A percentile compares a stretch with the other conserved stretches of the same genome.
phyloP scores from a whole-genome alignment of 2,797 vertebrate genomes.

The Hapalemur alaotrensis region DNA sequence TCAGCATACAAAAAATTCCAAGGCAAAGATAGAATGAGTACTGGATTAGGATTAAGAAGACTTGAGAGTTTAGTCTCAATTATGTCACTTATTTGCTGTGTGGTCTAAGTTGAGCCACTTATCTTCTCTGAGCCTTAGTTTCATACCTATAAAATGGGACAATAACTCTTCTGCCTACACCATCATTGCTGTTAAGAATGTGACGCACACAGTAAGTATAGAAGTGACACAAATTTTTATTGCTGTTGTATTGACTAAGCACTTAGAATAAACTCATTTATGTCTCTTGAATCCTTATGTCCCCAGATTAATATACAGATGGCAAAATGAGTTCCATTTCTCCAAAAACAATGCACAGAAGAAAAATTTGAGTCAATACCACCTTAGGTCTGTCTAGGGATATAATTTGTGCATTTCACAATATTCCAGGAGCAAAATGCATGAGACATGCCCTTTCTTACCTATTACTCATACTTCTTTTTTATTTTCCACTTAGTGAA shows the following conservation, averaged over 20 bases:
- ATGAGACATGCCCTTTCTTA: not conserved
- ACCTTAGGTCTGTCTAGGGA: not conserved
- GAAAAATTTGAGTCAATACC: not conserved
- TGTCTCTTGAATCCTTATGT: not conserved
- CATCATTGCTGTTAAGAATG: not conserved
- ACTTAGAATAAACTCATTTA: conserved; percentile 18
- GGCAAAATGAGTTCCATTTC: not conserved
- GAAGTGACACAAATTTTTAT: not conserved
- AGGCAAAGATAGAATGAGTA: not conserved
- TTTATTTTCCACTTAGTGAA: not conserved
- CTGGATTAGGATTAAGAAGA: not conserved
- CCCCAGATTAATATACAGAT: not conserved
- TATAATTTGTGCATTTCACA: not conserved
- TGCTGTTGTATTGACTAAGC: not conserved
- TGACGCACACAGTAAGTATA: not conserved
- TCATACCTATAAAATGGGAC: not conserved
- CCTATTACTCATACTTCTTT: not conserved
- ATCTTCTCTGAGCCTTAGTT: not conserved
- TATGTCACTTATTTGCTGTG: not conserved
- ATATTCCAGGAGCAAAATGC: not conserved
- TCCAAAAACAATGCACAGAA: not conserved
- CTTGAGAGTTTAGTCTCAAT: not conserved
- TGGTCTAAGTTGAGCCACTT: not conserved
- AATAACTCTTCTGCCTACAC: not conserved
- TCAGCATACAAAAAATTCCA: not conserved